Conservation (phyloP, 2,113 vertebrate species). For the Melierax canorus region DNA sequence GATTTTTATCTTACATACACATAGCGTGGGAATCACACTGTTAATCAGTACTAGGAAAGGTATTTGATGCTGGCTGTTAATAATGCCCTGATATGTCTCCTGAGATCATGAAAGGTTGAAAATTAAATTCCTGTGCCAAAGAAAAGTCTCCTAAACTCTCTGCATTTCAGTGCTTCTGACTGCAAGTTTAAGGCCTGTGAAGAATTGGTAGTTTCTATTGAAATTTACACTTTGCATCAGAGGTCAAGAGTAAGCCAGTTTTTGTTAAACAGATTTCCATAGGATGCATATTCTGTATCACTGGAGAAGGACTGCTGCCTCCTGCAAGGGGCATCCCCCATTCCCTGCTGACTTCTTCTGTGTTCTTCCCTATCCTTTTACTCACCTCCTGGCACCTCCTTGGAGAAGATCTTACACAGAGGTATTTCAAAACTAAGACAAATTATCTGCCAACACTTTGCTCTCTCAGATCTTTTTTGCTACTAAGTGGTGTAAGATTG, state of each 20-base stretch:
- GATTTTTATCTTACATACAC: not conserved
- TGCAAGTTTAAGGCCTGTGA: not conserved
- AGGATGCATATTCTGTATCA: not conserved
- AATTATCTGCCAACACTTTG: not conserved
- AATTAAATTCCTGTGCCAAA: not conserved
- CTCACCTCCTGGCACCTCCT: not conserved
- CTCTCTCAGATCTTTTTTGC: not conserved
- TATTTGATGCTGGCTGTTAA: not conserved
- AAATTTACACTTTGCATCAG: not conserved
- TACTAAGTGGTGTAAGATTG: slow-evolving; percentile 16
- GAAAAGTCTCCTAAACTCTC: not conserved
- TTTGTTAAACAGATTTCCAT: not conserved
- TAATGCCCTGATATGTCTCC: not conserved
- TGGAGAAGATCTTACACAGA: not conserved
- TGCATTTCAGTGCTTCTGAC: not conserved
- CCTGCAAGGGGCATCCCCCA: not conserved
- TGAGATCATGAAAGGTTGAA: not conserved
- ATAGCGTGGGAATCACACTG: not conserved
- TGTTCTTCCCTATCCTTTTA: not conserved
- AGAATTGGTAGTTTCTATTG: not conserved
- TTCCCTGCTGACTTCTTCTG: not conserved
- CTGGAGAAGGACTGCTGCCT: not conserved
- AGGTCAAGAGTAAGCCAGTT: not conserved
- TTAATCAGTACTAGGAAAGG: not conserved
- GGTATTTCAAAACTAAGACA: not conserved